Base-by-base conservation (phyloP, 2,113 vertebrate species). In the Xiphias gladius region DNA sequence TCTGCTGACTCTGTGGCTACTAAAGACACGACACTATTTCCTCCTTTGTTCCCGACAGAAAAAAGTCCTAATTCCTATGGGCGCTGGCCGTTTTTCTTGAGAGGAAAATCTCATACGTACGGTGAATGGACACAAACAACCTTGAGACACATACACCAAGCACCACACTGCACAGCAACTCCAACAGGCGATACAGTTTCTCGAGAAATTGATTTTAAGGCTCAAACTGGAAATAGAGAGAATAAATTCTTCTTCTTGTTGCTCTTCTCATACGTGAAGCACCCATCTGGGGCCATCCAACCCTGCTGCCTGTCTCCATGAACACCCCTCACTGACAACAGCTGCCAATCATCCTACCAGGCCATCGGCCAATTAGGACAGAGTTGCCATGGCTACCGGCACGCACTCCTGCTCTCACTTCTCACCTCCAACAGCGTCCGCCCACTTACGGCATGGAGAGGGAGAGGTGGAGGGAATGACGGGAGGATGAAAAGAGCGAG, bases 311-410 rank as follows among this genome's bases (percentile, higher is more conserved):
- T 43, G 86, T 85, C 80, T 82, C 85, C 73, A 78, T 69, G 71
- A 85, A 88, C 86, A 89, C 79, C 85, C 85, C 76, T 90, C 82
- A 43, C 81, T 80, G 79, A 92, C 88, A 90, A 89, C 88, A 89
- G 87, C 88, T 92, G 90, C 89, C 91, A 89, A 86, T 91, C 93
- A 93, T 85, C 54, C 88, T 86, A 80, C 88, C 84, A 89, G 87
- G 84, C 89, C 70, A 77, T 61, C 81, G 90, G 92, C 93, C 91
- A 91, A 93, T 93, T 94, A 92, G 91, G 78, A 91, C 32, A 50
- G 19, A 58, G 92, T 94, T 91, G 76, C 90, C 88, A 83, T 91
- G 81, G 93, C 86, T 91, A 87, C 92, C 24, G 64, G 88, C 81
- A 88, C 92, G 88, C 89, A 86, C 85, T 81, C 61, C 4, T 79